Evolutionary conservation across 2,797 vertebrate genomes (phyloP), one percentile per base, ranked within the genome.

Genomic region (Miichthys miiuy): DNA sequence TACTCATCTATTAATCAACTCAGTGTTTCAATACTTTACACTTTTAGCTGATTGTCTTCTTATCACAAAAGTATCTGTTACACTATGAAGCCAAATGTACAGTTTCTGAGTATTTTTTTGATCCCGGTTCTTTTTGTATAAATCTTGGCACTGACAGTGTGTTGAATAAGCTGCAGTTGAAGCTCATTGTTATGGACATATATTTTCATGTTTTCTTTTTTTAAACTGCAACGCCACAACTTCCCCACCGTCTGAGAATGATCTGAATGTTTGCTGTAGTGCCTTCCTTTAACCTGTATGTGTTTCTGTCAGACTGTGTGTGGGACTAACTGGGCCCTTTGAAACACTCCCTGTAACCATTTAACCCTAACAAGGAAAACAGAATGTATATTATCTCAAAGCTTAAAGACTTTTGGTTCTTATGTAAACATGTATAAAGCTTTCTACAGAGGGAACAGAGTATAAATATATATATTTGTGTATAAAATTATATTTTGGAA

Each of bases 401-500:
- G 90, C 91, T 85, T 84, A 86, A 70, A 50, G 48, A 85, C 93
- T 94, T 92, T 70, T 92, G 95, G 93, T 94, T 93, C 93, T 92
- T 93, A 92, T 95, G 90, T 96, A 96, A 96, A 96, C 94, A 93
- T 97, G 96, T 98, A 96, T 96, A 97, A 95, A 95, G 95, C 95
- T 97, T 96, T 97, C 95, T 96, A 96, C 90, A 96, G 96, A 97
- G 96, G 96, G 96, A 96, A 96, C 94, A 97, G 95, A 97, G 95
- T 96, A 96, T 95, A 96, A 94, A 96, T 94, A 94, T 97, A 96
- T 97, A 97, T 96, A 85, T 96, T 97, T 95, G 95, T 98, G 95
- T 97, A 97, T 96, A 98, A 97, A 97, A 94, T 94, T 96, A 96
- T 97, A 97, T 97, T 97, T 95, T 94, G 83, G 95, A 96, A 96